Conservation (phyloP, 2,113 vertebrate genomes). For the Aspidoscelis tigris region DNA sequence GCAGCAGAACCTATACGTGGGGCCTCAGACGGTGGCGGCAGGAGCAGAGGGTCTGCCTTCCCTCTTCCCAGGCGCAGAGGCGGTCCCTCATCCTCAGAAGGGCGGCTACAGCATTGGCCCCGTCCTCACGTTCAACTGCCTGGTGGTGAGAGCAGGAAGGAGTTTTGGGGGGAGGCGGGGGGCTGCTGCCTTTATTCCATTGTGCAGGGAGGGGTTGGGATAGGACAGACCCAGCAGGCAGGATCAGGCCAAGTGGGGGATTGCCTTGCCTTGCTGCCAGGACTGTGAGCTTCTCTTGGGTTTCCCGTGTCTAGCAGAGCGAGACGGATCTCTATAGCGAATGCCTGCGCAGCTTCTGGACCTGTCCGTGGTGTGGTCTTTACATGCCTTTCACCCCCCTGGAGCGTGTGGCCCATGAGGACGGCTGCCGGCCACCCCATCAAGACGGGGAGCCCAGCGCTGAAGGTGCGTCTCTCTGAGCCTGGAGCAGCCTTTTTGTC, state of each 20-base stretch:
- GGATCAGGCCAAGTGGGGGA: not conserved
- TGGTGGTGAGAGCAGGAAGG: constrained; percentile 75
- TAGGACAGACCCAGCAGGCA: not conserved
- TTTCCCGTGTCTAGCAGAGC: constrained; percentile 56
- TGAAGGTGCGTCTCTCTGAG: not conserved
- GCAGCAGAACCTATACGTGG: constrained; percentile 87
- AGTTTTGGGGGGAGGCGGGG: no score
- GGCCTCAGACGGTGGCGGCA: constrained; percentile 72
- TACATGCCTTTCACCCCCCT: constrained; percentile 89
- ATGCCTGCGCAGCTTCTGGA: constrained; percentile 92
- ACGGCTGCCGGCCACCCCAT: constrained; percentile 71
- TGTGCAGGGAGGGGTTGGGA: no score
- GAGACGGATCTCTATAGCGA: constrained; percentile 87
- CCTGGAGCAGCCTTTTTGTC: not conserved
- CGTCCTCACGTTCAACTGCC: constrained; percentile 92
- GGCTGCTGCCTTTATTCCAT: not conserved
- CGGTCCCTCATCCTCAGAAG: constrained; percentile 81
- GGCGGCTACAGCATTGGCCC: constrained; percentile 83
- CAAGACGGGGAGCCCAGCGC: not conserved
- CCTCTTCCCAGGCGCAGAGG: constrained; percentile 77
- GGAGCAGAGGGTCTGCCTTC: constrained; percentile 46
- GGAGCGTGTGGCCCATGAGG: constrained; percentile 87
- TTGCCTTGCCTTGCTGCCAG: not conserved
- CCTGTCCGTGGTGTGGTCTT: constrained; percentile 85
- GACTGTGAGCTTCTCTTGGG: not conserved